Evolutionary conservation across 2,888 invertebrate species (phyloP).

Genomic region (Eurytoma californica): DNA sequence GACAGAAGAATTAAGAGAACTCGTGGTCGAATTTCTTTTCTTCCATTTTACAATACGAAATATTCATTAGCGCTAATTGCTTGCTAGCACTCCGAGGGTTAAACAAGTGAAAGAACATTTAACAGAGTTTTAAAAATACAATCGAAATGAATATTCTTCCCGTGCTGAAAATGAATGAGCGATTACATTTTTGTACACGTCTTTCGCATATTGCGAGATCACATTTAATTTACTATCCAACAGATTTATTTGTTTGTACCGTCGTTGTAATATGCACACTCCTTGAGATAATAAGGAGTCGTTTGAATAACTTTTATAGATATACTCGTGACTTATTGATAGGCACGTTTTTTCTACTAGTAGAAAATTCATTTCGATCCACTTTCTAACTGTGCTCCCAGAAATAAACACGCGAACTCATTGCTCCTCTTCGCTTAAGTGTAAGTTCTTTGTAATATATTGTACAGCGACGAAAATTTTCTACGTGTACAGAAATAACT

Average conservation of each 20-base stretch:
- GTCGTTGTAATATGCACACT: too few relatives aligned
- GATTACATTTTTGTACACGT: slow-evolving; percentile 13
- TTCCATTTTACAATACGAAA: slow-evolving; percentile 34
- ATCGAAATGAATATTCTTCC: slow-evolving; percentile 32
- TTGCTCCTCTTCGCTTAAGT: slow-evolving; percentile 34
- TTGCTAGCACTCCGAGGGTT: slow-evolving; percentile 2
- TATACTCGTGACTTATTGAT: too few relatives aligned
- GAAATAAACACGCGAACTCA: slow-evolving; percentile 32
- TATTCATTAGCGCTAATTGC: slow-evolving; percentile 21
- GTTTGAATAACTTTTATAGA: too few relatives aligned
- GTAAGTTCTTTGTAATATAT: slow-evolving; percentile 52
- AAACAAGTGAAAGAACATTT: slow-evolving; percentile 23
- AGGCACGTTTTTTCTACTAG: too few relatives aligned
- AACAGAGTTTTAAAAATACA: background rate
- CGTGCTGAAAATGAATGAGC: slow-evolving; percentile 13
- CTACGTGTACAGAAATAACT: slow-evolving; percentile 56
- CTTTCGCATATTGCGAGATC: too few relatives aligned
- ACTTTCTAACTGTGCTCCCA: slow-evolving; percentile 4
- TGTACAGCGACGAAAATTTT: slow-evolving; percentile 54
- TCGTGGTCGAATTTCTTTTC: slow-evolving; percentile 19
- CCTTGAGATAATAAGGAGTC: too few relatives aligned
- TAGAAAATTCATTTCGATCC: slow-evolving; percentile 25
- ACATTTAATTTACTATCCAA: too few relatives aligned
- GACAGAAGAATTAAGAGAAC: background rate
- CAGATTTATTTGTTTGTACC: too few relatives aligned